Percentiles rank a stretch among this genome's conserved stretches.
Evolutionary conservation across 2,113 vertebrate genomes (phyloP).

Genomic region (Calyptommatus sinebrachiatus): DNA sequence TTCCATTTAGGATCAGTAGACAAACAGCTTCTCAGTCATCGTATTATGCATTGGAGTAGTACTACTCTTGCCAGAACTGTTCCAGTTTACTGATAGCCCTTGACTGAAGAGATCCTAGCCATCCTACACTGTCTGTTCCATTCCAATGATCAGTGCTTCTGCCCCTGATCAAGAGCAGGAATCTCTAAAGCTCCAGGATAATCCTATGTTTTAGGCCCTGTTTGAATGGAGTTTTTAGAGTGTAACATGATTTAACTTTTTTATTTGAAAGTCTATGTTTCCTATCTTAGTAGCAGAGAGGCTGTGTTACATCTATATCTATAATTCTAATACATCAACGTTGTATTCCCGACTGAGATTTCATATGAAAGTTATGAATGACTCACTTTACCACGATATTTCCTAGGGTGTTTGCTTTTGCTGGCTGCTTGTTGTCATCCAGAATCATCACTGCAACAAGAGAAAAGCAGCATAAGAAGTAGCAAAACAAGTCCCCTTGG

Average conservation of each 20-base stretch:
- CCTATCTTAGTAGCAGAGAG: background rate
- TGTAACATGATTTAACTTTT: slow-evolving; percentile 14
- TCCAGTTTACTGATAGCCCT: too few species aligned
- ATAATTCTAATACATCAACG: background rate
- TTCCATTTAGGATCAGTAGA: too few species aligned
- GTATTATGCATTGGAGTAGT: too few species aligned
- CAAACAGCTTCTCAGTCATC: too few species aligned
- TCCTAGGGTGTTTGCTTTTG: slow-evolving; percentile 83
- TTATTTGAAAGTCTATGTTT: background rate
- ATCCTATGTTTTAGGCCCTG: too few species aligned
- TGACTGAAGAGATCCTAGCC: too few species aligned
- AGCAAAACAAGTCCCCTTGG: background rate
- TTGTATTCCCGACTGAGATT: background rate
- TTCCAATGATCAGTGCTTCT: too few species aligned
- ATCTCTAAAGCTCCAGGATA: too few species aligned
- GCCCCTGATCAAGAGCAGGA: too few species aligned
- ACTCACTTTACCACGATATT: slow-evolving; percentile 96
- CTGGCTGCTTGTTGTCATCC: slow-evolving; percentile 83
- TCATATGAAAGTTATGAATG: slow-evolving; percentile 53
- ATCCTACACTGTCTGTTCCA: too few species aligned
- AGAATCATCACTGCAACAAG: slow-evolving; percentile 83
- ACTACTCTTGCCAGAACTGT: too few species aligned
- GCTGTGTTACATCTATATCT: background rate
- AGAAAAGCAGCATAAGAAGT: slow-evolving; percentile 20
- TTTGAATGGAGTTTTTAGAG: background rate